phyloP scores from a whole-genome alignment of 2,888 invertebrate species.

The Mesorhabditis sp. region DNA sequence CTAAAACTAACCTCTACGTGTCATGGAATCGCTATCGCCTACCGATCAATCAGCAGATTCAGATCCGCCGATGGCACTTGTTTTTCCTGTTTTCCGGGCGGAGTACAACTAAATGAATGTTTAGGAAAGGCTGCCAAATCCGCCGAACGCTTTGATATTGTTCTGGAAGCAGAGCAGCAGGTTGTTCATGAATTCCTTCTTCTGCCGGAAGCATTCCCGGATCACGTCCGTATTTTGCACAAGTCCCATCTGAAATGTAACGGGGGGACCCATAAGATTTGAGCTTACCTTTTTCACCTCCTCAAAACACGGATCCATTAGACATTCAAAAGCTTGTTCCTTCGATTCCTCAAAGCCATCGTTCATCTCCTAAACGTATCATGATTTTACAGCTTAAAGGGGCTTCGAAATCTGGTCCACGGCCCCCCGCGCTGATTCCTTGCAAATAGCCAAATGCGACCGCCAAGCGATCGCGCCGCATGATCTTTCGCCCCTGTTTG shows the following conservation, averaged over 20 bases:
- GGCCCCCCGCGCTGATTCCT: no score
- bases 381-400: background rate
- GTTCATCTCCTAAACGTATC: background rate
- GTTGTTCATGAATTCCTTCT: constrained; percentile 3
- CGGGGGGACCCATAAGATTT: background rate
- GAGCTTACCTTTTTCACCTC: background rate
- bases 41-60: background rate
- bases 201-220: background rate
- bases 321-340: background rate
- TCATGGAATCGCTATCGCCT: background rate
- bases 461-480: no score
- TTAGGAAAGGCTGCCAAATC: background rate
- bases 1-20: background rate
- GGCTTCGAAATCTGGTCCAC: no score
- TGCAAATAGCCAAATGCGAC: no score
- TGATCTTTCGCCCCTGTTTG: no score
- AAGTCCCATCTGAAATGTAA: background rate
- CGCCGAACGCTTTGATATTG: background rate
- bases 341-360: background rate
- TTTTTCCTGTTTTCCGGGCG: background rate
- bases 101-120: background rate
- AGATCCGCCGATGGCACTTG: background rate
- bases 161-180: background rate
- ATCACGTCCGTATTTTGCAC: background rate
- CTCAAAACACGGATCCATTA: background rate